Evolutionary conservation across 2,888 invertebrate species (phyloP), one percentile per base, ranked within the genome.

Genomic region (Norana najaformis): DNA sequence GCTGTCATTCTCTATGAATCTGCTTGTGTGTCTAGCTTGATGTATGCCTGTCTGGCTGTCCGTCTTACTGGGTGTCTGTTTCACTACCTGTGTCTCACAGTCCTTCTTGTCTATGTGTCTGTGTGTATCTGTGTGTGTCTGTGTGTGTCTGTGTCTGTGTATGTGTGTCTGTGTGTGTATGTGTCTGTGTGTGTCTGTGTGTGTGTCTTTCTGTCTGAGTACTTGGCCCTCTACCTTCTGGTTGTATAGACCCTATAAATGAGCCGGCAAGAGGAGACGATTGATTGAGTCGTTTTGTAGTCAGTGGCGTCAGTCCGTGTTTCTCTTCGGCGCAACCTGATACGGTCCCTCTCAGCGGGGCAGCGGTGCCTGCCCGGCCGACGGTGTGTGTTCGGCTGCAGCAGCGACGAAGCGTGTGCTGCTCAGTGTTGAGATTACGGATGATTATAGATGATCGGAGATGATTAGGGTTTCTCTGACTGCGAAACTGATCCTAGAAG

Each of bases 231-330:
- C 47, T 47, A 23, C 23, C 47, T 47, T 20, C 1, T 47, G 47
- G 30, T 6, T 69, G 69, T 13, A n/a, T n/a, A 11, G 11, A 69
- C 5, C n/a, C 69, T n/a, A 69, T n/a, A 6, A n/a, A 30, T n/a
- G n/a, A 30, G 30, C 69, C 3, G 30, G 69, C 69, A 69, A 69
- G 69, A 11, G 69, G 69, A 69, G 69, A n/a, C 69, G 69, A 11
- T n/a, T 69, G 69, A 69, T 69, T 69, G 69, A 69, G 69, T 69
- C 69, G 69, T 69, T 69, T 69, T 69, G 69, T 69, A 69, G 69
- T 69, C 69, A n/a, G 69, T 69, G 69, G 69, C 69, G 69, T 69
- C 69, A n/a, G 69, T 11, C 69, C n/a, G n/a, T 69, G 69, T 69
- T 69, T 69, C 69, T 69, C 69, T 69, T n/a, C 6, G 0, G n/a